Percentiles rank a stretch among this genome's conserved stretches.
These are phyloP conservation scores for Scaptomyza hsui DNA, from an alignment of 1,140 invertebrate genomes.

Conservation along the genomic window DNA sequence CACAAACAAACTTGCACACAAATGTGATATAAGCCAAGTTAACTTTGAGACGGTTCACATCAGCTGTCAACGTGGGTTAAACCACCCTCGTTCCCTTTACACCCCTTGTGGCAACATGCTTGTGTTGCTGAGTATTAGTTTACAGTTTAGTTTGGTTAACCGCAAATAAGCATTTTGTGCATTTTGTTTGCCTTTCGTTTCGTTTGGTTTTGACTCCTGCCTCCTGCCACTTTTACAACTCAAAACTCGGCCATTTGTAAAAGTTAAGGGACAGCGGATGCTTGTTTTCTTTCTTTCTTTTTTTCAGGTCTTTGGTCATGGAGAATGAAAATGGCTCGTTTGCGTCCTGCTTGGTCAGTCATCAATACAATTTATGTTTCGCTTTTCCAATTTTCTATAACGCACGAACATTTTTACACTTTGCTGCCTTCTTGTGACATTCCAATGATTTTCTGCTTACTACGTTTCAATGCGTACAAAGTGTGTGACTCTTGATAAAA, in stretches of 20 bases:
- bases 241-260: constrained; percentile 63
- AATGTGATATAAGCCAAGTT: constrained; percentile 40
- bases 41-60: constrained; percentile 30
- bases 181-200: constrained; percentile 61
- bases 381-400: constrained; percentile 5
- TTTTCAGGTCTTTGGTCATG: not conserved
- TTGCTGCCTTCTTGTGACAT: constrained; percentile 32
- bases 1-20: constrained; percentile 6
- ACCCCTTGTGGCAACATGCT: constrained; percentile 19
- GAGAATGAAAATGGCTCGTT: constrained; percentile 4
- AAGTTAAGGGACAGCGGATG: constrained; percentile 42
- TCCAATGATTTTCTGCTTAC: constrained; percentile 28
- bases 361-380: constrained; percentile 46
- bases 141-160: constrained; percentile 75
- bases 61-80: constrained; percentile 38
- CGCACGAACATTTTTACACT: constrained; percentile 47
- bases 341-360: constrained; percentile 31
- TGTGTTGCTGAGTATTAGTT: constrained; percentile 55
- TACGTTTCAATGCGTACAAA: constrained; percentile 33
- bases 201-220: constrained; percentile 34
- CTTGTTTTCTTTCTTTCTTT: not conserved
- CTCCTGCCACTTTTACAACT: constrained; percentile 55
- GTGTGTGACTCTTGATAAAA: constrained; percentile 17
- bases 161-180: constrained; percentile 75
- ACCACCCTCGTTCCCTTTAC: not conserved